Conservation (phyloP, 2,797 vertebrate species). For the Sebastes matsubarae region DNA sequence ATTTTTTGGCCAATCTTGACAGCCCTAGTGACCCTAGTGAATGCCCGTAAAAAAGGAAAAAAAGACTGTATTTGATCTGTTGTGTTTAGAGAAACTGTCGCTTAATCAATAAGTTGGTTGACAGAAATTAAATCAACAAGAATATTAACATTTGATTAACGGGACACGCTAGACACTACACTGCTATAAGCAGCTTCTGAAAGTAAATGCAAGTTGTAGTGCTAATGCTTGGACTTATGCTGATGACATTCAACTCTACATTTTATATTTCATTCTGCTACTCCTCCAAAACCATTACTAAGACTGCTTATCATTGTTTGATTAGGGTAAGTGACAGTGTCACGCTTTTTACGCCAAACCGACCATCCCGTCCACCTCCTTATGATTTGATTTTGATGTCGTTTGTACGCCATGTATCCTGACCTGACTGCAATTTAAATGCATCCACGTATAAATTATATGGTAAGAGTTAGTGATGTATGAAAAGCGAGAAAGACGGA, state of each 20-base stretch:
- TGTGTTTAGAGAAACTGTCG: background rate
- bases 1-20: too few relatives aligned
- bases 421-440: too few relatives aligned
- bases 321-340: background rate
- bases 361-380: background rate
- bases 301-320: background rate
- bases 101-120: background rate
- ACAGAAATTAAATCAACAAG: background rate
- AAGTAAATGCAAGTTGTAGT: background rate
- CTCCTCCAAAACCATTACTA: background rate
- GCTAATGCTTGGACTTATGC: background rate
- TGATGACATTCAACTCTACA: background rate
- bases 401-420: too few relatives aligned
- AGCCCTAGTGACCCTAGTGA: too few relatives aligned
- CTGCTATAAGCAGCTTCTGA: background rate
- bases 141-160: background rate
- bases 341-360: background rate
- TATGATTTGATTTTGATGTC: background rate
- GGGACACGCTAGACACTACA: background rate
- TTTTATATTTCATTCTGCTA: background rate
- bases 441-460: too few relatives aligned
- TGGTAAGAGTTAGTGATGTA: too few relatives aligned
- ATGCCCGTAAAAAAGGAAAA: background rate
- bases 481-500: too few relatives aligned
- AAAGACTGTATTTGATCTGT: background rate